Percentiles rank a stretch among this genome's conserved stretches.
These are phyloP conservation scores for Strix uralensis DNA, from an alignment of 2,113 vertebrate genomes.

Conservation along the genomic window DNA sequence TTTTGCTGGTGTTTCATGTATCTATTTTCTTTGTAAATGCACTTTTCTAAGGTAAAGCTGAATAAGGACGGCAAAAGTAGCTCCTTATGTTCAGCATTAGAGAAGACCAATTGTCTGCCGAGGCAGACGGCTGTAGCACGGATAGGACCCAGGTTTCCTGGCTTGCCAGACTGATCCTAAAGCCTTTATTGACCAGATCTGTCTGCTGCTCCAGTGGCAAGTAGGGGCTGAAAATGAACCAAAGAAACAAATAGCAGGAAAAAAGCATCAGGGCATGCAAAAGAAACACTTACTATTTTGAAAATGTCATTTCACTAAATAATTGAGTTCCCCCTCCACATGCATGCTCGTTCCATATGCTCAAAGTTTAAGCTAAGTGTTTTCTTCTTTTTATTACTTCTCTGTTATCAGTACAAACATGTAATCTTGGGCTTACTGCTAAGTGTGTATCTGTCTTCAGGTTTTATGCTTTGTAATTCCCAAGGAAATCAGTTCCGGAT, in stretches of 20 bases:
- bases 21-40: not conserved
- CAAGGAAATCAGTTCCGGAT: conserved; percentile 5
- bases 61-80: not conserved
- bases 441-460: conserved; percentile 15
- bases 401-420: conserved; percentile 7
- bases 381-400: conserved; percentile 33
- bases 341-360: not conserved
- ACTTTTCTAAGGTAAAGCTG: not conserved
- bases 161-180: not conserved
- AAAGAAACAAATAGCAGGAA: not conserved
- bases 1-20: not conserved
- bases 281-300: not conserved
- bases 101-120: not conserved
- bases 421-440: not conserved
- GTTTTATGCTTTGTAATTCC: conserved; percentile 31
- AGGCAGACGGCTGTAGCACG: not conserved
- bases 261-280: not conserved
- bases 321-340: conserved; percentile 6
- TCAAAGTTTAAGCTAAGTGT: conserved; percentile 30
- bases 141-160: not conserved
- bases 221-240: not conserved
- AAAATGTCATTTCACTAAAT: conserved; percentile 36
- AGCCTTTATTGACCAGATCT: not conserved
- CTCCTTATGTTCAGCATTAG: not conserved
- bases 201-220: not conserved